Conservation (phyloP, 1,140 invertebrate genomes). For the Heliconius nattereri region DNA sequence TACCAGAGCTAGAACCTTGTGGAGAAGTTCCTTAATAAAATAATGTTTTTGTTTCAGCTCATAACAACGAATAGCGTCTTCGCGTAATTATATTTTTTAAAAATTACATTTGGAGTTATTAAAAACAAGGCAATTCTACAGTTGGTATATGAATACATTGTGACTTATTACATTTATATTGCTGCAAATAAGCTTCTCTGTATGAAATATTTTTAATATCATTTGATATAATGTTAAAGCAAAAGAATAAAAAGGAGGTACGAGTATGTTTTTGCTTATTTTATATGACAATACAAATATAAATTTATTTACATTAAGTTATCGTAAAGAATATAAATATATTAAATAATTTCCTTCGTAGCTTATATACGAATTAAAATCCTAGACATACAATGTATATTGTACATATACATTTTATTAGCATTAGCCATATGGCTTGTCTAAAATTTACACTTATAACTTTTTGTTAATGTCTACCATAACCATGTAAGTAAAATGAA, state of each 20-base stretch:
- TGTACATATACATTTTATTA: no score
- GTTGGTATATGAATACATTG: conserved; percentile 3
- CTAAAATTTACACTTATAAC: no score
- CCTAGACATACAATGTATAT: no score
- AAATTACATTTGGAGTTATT: conserved; percentile 23
- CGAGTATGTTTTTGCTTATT: not conserved
- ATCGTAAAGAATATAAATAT: no score
- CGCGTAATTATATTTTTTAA: conserved; percentile 19
- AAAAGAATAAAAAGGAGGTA: not conserved
- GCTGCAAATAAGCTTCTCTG: not conserved
- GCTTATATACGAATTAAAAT: no score
- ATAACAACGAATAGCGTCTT: conserved; percentile 17
- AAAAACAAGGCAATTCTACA: conserved; percentile 6
- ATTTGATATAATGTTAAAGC: not conserved
- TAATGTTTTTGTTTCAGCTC: conserved; percentile 25
- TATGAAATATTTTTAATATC: conserved; percentile 6
- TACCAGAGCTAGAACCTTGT: conserved; percentile 8
- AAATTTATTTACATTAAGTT: no score
- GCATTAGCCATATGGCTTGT: no score
- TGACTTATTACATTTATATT: not conserved
- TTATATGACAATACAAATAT: not conserved
- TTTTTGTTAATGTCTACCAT: no score
- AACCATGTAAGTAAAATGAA: no score
- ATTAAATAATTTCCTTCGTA: no score
- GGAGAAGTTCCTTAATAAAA: conserved; percentile 5